Evolutionary conservation across 2,113 vertebrate genomes (phyloP).

Genomic region (Noctilio leporinus): DNA sequence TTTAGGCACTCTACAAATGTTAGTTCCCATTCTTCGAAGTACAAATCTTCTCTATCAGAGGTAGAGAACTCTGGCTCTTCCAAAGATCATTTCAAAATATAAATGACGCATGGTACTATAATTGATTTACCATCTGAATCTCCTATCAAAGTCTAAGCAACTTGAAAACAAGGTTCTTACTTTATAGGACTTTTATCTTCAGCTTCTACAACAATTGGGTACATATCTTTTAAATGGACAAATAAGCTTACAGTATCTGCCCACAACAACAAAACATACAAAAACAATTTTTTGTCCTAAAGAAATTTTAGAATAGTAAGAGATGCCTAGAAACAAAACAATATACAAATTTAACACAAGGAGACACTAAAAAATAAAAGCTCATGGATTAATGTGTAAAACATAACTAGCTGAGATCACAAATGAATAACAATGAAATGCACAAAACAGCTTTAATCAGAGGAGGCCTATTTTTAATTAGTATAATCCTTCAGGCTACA

Average conservation of each 20-base stretch:
- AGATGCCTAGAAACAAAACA: constrained; percentile 5
- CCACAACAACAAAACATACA: neutral
- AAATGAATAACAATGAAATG: neutral
- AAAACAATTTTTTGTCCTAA: neutral
- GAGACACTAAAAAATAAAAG: neutral
- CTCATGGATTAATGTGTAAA: neutral
- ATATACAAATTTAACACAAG: neutral
- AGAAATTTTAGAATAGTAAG: constrained; percentile 23
- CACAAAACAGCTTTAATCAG: neutral
- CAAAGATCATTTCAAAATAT: neutral
- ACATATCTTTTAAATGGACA: neutral
- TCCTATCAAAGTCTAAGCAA: neutral
- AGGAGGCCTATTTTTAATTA: constrained; percentile 3
- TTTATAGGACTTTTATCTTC: neutral
- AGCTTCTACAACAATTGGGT: neutral
- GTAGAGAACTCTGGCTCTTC: neutral
- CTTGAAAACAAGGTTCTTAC: neutral
- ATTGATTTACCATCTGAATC: neutral
- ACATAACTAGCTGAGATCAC: neutral
- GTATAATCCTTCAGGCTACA: neutral
- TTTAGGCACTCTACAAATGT: neutral
- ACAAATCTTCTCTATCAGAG: neutral
- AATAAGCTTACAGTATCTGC: neutral
- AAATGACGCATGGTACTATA: neutral
- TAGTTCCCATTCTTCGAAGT: neutral